Evolutionary conservation across 2,888 invertebrate species (phyloP).

Genomic region (Oegoconia quadripuncta): DNA sequence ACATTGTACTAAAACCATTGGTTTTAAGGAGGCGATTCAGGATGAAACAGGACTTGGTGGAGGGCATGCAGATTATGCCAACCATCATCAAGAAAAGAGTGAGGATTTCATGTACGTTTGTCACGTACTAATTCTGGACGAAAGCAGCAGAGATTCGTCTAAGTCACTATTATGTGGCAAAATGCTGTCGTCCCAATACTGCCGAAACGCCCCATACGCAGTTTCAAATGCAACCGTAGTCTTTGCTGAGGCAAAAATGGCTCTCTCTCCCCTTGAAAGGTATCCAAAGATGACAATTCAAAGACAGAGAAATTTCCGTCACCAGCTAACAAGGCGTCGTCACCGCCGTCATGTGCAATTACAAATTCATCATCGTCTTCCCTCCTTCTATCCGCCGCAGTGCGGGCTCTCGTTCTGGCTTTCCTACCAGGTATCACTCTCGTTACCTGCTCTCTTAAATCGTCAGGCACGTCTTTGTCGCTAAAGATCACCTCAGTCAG

Average conservation of each 20-base stretch:
- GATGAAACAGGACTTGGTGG: too few species aligned
- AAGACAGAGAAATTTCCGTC: neutral
- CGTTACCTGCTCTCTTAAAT: neutral
- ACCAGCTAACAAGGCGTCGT: slow-evolving; percentile 5
- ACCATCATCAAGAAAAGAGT: too few species aligned
- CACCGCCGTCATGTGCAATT: neutral
- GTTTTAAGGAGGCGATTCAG: slow-evolving; percentile 18
- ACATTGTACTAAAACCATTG: slow-evolving; percentile 13
- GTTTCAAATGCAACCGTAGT: neutral
- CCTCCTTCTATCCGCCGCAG: too few species aligned
- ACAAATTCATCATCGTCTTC: too few species aligned
- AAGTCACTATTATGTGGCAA: too few species aligned
- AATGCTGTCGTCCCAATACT: slow-evolving; percentile 14
- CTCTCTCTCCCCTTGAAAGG: neutral
- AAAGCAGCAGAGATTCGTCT: too few species aligned
- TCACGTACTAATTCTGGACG: too few species aligned
- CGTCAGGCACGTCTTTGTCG: neutral
- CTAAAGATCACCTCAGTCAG: too few species aligned
- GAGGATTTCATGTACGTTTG: too few species aligned
- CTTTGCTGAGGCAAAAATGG: too few species aligned
- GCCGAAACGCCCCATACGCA: slow-evolving; percentile 12
- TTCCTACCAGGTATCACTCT: neutral
- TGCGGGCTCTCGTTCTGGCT: too few species aligned
- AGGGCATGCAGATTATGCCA: too few species aligned
- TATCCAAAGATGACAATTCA: neutral